A percentile compares a stretch with the other conserved stretches of the same genome.
These are phyloP conservation scores for Ceuthmochares aereus DNA, from an alignment of 2,113 vertebrate species.

Conservation along the genomic window DNA sequence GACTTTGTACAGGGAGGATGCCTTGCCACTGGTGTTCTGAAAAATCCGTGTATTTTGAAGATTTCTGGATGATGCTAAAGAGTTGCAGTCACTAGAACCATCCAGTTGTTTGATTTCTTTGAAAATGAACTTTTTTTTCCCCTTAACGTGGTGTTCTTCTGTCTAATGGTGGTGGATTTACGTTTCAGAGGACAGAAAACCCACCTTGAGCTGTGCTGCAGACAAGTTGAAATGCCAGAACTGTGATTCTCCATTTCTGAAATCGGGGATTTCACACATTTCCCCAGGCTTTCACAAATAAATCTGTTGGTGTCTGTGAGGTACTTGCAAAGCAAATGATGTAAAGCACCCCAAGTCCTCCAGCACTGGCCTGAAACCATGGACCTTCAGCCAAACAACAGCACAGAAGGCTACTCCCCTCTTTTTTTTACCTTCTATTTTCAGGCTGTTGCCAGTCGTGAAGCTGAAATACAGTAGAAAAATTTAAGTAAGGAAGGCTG, in stretches of 20 bases:
- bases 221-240: neutral
- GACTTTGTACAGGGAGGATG: neutral
- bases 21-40: neutral
- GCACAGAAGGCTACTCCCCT: neutral
- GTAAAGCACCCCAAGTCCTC: neutral
- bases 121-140: neutral
- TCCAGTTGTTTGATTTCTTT: neutral
- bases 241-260: neutral
- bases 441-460: neutral
- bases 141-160: neutral
- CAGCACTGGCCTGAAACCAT: neutral
- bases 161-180: neutral
- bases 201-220: neutral
- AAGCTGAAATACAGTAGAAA: neutral
- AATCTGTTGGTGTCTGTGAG: rapidly evolving
- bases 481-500: neutral
- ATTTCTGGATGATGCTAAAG: neutral
- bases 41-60: neutral
- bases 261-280: neutral
- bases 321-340: neutral
- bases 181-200: neutral
- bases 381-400: neutral
- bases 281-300: neutral
- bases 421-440: neutral
- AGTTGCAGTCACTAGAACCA: neutral